A percentile compares a stretch with the other conserved stretches of the same genome.
phyloP scores from a whole-genome alignment of 2,113 vertebrate species.

The Halichoeres trimaculatus region DNA sequence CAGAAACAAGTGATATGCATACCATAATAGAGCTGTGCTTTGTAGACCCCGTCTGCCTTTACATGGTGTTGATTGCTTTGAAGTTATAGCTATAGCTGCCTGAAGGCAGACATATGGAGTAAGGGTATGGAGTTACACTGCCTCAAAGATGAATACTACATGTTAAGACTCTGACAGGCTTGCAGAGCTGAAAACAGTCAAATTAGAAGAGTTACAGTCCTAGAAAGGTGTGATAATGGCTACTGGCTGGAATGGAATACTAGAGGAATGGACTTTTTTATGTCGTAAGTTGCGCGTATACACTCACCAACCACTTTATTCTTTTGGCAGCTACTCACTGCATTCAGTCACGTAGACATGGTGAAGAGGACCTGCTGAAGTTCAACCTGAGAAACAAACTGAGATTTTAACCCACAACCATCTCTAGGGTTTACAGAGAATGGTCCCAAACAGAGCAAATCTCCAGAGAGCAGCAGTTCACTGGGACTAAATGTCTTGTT shows the following conservation, averaged over 20 bases:
- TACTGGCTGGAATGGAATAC: not conserved
- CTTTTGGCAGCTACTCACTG: too few species aligned
- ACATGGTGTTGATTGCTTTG: conserved; percentile 27
- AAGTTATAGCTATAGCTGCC: conserved; percentile 7
- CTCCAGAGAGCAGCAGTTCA: too few species aligned
- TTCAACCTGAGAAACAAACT: too few species aligned
- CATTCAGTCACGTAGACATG: too few species aligned
- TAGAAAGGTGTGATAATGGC: not conserved
- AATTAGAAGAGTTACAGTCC: not conserved
- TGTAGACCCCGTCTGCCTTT: conserved; percentile 5
- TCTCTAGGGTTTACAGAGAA: too few species aligned
- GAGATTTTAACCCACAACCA: too few species aligned
- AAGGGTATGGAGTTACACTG: not conserved
- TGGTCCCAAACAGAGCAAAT: too few species aligned
- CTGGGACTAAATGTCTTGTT: too few species aligned
- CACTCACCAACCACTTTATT: too few species aligned
- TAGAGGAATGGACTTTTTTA: too few species aligned
- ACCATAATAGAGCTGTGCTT: conserved; percentile 25
- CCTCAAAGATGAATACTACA: conserved; percentile 7
- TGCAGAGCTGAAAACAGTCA: not conserved
- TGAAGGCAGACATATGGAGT: conserved; percentile 3
- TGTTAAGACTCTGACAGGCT: not conserved
- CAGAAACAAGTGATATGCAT: conserved; percentile 10
- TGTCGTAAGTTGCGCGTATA: too few species aligned
- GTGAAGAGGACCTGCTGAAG: too few species aligned